A percentile compares a stretch with the other conserved stretches of the same genome.
Conservation (phyloP, 2,113 vertebrate genomes). For the Tenrec ecaudatus region DNA sequence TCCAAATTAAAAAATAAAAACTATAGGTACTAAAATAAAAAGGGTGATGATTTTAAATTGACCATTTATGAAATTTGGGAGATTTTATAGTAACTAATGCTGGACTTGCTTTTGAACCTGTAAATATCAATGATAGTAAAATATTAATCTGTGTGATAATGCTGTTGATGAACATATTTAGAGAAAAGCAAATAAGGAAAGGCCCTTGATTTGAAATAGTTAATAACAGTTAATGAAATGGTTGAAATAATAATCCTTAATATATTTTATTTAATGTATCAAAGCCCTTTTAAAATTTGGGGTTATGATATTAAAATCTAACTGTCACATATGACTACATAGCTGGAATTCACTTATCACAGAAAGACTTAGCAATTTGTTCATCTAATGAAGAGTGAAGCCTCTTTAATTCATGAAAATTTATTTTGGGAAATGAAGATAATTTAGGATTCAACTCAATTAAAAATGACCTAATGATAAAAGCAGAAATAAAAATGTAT, state of each 20-base stretch:
- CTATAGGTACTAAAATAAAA: slow-evolving; percentile 55
- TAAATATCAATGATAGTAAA: slow-evolving; percentile 60
- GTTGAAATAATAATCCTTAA: not conserved
- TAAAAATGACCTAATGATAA: slow-evolving; percentile 52
- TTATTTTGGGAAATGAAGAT: slow-evolving; percentile 19
- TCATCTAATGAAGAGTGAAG: not conserved
- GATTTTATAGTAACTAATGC: slow-evolving; percentile 51
- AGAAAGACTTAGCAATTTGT: slow-evolving; percentile 33
- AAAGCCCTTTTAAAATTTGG: not conserved
- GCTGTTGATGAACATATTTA: slow-evolving; percentile 40
- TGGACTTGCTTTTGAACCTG: slow-evolving; percentile 61
- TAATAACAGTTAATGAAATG: slow-evolving; percentile 17
- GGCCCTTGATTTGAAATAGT: slow-evolving; percentile 10
- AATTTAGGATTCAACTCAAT: slow-evolving; percentile 18
- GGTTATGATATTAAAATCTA: slow-evolving; percentile 15
- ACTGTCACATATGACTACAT: not conserved
- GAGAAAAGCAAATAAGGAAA: slow-evolving; percentile 41
- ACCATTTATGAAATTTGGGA: slow-evolving; percentile 61
- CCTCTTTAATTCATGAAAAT: slow-evolving; percentile 50
- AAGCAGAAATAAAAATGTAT: slow-evolving; percentile 15
- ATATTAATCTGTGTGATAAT: slow-evolving; percentile 53
- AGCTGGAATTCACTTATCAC: slow-evolving; percentile 1
- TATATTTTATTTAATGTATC: slow-evolving; percentile 16
- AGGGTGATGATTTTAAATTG: slow-evolving; percentile 44
- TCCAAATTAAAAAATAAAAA: slow-evolving; percentile 10